phyloP scores from a whole-genome alignment of 2,113 vertebrate species.

The Nannobrachium achirus region DNA sequence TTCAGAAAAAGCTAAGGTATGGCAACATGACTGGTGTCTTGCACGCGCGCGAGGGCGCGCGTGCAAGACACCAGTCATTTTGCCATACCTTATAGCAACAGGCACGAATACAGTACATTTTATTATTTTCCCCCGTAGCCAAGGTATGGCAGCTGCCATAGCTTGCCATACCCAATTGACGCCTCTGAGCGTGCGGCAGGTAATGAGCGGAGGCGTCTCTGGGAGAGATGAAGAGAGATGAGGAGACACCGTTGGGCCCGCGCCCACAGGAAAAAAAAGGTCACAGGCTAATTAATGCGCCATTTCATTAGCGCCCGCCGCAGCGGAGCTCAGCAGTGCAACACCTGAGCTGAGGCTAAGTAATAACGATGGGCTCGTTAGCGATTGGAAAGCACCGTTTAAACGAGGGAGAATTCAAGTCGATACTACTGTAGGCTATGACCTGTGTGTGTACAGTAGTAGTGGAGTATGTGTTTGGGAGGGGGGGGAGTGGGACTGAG shows the following conservation, averaged over 20 bases:
- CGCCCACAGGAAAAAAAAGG: slow-evolving; percentile 54
- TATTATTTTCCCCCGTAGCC: no score
- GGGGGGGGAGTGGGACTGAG: slow-evolving; percentile 8
- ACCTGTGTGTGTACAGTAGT: no score
- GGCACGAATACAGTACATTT: no score
- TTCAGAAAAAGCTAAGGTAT: no score
- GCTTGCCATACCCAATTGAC: no score
- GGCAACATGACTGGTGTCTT: no score
- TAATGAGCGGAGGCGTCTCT: slow-evolving; percentile 43
- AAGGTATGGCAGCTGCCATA: no score
- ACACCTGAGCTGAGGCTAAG: slow-evolving; percentile 28
- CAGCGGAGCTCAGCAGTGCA: slow-evolving; percentile 16
- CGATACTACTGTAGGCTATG: neutral
- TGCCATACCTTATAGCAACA: no score
- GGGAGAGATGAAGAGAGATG: slow-evolving; percentile 33
- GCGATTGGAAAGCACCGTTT: slow-evolving; percentile 18
- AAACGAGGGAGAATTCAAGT: slow-evolving; percentile 6
- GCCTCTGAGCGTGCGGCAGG: neutral
- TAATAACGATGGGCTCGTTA: slow-evolving; percentile 25
- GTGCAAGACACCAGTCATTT: no score
- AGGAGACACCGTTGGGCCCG: slow-evolving; percentile 11
- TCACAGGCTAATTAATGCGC: slow-evolving; percentile 37
- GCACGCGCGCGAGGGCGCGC: no score
- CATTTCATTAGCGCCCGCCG: slow-evolving; percentile 34
- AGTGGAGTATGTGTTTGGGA: neutral